A percentile compares a stretch with the other conserved stretches of the same genome.
These are phyloP conservation scores for Synodontis membranacea DNA, from an alignment of 2,113 vertebrate species.

Conservation along the genomic window DNA sequence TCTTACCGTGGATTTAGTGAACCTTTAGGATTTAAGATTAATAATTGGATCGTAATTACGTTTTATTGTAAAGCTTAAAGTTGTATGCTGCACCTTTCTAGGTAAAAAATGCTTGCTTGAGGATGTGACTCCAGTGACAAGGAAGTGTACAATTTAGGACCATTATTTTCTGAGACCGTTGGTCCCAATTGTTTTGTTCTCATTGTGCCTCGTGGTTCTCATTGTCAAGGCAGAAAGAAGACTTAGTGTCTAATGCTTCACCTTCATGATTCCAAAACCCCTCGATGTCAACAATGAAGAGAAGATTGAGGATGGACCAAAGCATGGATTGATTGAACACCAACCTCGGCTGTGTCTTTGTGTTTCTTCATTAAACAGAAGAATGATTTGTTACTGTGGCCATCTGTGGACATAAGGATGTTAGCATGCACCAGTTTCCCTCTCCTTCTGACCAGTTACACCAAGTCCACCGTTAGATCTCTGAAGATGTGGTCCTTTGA, in stretches of 20 bases:
- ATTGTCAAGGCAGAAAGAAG: too few species aligned
- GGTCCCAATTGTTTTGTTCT: background rate
- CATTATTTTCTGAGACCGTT: background rate
- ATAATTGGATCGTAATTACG: background rate
- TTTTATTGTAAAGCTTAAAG: background rate
- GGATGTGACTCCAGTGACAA: background rate
- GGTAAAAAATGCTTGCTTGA: background rate
- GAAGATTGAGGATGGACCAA: background rate
- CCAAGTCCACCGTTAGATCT: too few species aligned
- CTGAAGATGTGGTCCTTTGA: background rate
- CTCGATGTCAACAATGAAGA: background rate
- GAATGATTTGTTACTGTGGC: background rate
- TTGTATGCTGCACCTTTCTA: background rate
- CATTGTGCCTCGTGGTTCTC: background rate
- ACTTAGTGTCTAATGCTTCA: background rate
- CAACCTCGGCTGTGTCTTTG: background rate
- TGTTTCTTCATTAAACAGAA: background rate
- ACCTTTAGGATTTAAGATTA: background rate
- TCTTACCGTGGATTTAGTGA: background rate
- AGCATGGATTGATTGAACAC: background rate
- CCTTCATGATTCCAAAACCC: background rate
- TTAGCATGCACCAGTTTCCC: background rate
- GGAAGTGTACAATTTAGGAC: background rate
- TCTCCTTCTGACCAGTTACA: too few species aligned
- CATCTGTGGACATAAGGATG: background rate